These are phyloP conservation scores for Charanyca ferruginea DNA, from an alignment of 2,888 invertebrate species.

Conservation along the genomic window DNA sequence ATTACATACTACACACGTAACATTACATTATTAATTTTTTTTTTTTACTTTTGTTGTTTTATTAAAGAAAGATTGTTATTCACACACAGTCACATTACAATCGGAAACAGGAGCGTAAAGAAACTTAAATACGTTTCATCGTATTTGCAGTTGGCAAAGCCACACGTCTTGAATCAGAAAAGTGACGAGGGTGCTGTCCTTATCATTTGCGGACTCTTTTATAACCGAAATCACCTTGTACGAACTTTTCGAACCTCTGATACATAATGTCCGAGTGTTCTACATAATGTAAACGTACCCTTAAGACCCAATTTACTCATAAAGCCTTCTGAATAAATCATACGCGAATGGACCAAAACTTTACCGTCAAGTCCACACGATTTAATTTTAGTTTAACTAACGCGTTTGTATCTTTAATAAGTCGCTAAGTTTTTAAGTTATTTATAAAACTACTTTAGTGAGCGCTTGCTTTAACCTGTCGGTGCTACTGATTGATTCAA, in stretches of 20 bases:
- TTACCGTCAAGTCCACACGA: slow-evolving; percentile 46
- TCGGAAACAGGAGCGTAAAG: slow-evolving; percentile 3
- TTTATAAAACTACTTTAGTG: background rate
- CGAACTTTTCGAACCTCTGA: slow-evolving; percentile 41
- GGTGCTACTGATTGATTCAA: background rate
- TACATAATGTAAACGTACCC: slow-evolving; percentile 28
- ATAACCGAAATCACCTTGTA: slow-evolving; percentile 58
- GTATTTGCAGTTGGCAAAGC: slow-evolving; percentile 24
- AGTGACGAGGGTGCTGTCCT: slow-evolving; percentile 70
- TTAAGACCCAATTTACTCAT: slow-evolving; percentile 56
- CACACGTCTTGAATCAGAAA: slow-evolving; percentile 48
- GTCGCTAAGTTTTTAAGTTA: slow-evolving; percentile 1
- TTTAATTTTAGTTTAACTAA: slow-evolving; percentile 49
- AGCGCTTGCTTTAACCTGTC: background rate
- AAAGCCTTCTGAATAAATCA: slow-evolving; percentile 66
- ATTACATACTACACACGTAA: too few species aligned
- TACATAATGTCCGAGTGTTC: slow-evolving; percentile 37
- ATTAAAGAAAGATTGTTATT: too few species aligned
- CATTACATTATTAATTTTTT: too few species aligned
- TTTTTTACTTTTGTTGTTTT: too few species aligned
- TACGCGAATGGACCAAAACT: slow-evolving; percentile 59
- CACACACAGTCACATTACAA: background rate
- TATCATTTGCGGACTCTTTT: slow-evolving; percentile 66
- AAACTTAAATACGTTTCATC: slow-evolving; percentile 32
- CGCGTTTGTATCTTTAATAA: slow-evolving; percentile 4